Evolutionary conservation across 2,888 invertebrate species (phyloP), one percentile per base, ranked within the genome.

Genomic region (Acronicta psi): DNA sequence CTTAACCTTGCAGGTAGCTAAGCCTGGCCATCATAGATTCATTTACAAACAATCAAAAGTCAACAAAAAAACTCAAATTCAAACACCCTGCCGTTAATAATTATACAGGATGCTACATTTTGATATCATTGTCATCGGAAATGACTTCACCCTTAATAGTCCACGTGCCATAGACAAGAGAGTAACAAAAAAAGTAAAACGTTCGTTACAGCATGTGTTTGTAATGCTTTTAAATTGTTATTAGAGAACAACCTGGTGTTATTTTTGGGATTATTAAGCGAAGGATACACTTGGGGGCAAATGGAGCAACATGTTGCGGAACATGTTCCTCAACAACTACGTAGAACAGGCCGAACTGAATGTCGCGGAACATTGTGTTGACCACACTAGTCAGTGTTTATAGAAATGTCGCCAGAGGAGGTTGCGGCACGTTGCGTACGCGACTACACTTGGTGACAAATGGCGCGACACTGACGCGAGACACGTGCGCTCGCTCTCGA

Each of bases 101-200:
- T 73, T 66, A 79, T 79, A 83, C 82, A 83, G 83, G 78, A 81
- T 77, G 80, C 63, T 73, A 65, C 50, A 60, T 55, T 79, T 83
- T 84, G 85, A 86, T 91, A 89, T 91, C 91, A 75, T 75, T 91
- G 91, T 90, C 89, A 89, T 90, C 89, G 92, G 92, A 91, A 90
- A 88, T 86, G 84, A 87, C 85, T 85, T 84, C 89, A 88, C 87
- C 89, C 88, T 86, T 80, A 85, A 80, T 90, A 88, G 75, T 79
- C 69, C 89, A 85, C 89, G 89, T 81, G 88, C 85, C 85, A 79
- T 78, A 84, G 58, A 84, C 84, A 79, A 71, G 81, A 82, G 41
- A 46, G 14, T 25, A 10, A 9, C 38, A 75, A 83, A 84, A 83
- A 82, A 82, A 76, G 61, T 69, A 37, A 54, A 69, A 72, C 44